phyloP scores from a whole-genome alignment of 2,797 vertebrate species.

The Dendrocincla fuliginosa region DNA sequence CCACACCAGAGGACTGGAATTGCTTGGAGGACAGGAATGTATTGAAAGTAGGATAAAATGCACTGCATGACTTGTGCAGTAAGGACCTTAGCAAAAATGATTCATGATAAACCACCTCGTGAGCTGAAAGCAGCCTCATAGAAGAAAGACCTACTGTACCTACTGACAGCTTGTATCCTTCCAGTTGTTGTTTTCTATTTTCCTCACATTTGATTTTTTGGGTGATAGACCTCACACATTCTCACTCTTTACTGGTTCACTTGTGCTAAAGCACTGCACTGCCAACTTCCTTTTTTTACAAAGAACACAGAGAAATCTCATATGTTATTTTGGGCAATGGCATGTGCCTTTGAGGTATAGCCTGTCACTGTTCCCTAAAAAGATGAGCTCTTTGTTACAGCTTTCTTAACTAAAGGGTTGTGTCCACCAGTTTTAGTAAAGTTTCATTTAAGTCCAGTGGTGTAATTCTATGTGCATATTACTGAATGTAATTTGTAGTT shows the following conservation, averaged over 20 bases:
- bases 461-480: not conserved
- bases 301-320: not conserved
- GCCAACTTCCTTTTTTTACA: not conserved
- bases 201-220: not conserved
- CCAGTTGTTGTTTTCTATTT: not conserved
- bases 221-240: not conserved
- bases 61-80: not conserved
- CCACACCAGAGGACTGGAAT: not conserved
- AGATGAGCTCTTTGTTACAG: not conserved
- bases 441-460: not conserved
- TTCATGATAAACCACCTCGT: not conserved
- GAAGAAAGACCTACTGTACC: not conserved
- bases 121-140: not conserved
- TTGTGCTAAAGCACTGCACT: not conserved
- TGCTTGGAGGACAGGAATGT: not conserved
- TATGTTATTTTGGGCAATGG: not conserved
- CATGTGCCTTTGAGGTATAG: not conserved
- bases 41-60: not conserved
- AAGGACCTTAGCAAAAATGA: not conserved
- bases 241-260: not conserved
- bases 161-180: not conserved
- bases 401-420: not conserved
- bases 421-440: not conserved
- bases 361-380: not conserved
- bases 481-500: not conserved